These are phyloP conservation scores for Agrilus cyanescens DNA, from an alignment of 2,888 invertebrate species.

Conservation along the genomic window DNA sequence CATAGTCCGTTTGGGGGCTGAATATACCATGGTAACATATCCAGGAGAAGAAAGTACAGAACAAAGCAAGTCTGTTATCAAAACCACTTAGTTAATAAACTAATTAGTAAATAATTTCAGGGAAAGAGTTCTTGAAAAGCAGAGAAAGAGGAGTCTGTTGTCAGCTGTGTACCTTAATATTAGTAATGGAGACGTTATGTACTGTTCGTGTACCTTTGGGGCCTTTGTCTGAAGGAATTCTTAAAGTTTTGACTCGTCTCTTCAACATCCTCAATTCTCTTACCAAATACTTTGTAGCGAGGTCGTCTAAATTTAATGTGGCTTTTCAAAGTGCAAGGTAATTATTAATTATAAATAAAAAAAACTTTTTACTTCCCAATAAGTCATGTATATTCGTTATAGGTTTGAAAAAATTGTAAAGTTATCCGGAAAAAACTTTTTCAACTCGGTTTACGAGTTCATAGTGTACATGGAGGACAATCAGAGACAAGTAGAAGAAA, in stretches of 20 bases:
- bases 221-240: slow-evolving; percentile 40
- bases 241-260: slow-evolving; percentile 43
- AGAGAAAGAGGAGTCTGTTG: slow-evolving; percentile 46
- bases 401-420: slow-evolving; percentile 47
- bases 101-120: slow-evolving; percentile 18
- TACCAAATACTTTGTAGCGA: slow-evolving; percentile 45
- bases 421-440: slow-evolving; percentile 46
- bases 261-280: slow-evolving; percentile 43
- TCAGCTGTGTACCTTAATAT: slow-evolving; percentile 44
- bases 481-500: slow-evolving; percentile 28
- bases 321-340: slow-evolving; percentile 42
- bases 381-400: slow-evolving; percentile 1
- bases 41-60: slow-evolving; percentile 25
- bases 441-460: slow-evolving; percentile 43
- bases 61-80: slow-evolving; percentile 23
- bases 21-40: slow-evolving; percentile 27
- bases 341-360: slow-evolving; percentile 5
- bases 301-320: slow-evolving; percentile 37
- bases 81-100: not conserved
- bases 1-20: slow-evolving; percentile 31
- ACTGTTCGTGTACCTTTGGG: slow-evolving; percentile 42
- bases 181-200: slow-evolving; percentile 39
- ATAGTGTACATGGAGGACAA: slow-evolving; percentile 46
- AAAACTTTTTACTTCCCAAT: too few species aligned
- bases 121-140: slow-evolving; percentile 36